These are phyloP conservation scores for Hyphantria cunea DNA, from an alignment of 1,140 invertebrate genomes.

Conservation along the genomic window DNA sequence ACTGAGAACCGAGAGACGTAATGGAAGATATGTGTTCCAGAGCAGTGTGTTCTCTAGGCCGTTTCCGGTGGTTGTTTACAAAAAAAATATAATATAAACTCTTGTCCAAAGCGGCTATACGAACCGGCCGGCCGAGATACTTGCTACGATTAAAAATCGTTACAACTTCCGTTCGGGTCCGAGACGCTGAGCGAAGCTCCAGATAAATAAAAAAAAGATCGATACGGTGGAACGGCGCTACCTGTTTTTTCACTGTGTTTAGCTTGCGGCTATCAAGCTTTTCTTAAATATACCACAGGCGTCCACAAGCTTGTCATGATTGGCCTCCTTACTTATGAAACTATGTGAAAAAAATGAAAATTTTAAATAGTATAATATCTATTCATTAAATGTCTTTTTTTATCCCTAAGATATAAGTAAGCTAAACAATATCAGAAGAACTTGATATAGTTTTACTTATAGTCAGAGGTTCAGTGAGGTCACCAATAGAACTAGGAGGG, in stretches of 20 bases:
- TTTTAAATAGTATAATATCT: too few species aligned
- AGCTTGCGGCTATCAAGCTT: conserved; percentile 56
- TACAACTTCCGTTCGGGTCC: conserved; percentile 77
- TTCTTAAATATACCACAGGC: conserved; percentile 24
- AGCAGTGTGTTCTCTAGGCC: conserved; percentile 57
- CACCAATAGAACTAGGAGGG: too few species aligned
- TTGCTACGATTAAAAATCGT: conserved; percentile 80
- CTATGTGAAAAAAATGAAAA: too few species aligned
- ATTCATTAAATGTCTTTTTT: too few species aligned
- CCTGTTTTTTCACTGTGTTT: conserved; percentile 76
- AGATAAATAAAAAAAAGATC: conserved; percentile 80
- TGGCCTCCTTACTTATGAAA: too few species aligned
- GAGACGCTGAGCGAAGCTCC: conserved; percentile 63
- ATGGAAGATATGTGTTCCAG: conserved; percentile 77
- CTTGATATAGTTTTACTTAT: too few species aligned
- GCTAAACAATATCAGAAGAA: too few species aligned
- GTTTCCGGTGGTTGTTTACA: conserved; percentile 78
- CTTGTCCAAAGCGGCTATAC: conserved; percentile 59
- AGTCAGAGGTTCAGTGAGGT: too few species aligned
- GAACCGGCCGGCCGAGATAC: conserved; percentile 71
- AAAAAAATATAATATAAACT: conserved; percentile 66
- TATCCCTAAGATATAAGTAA: too few species aligned
- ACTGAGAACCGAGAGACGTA: conserved; percentile 65
- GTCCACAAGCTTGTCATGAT: too few species aligned
- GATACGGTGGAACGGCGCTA: conserved; percentile 76